Percentiles rank a stretch among this genome's conserved stretches.
Evolutionary conservation across 2,888 invertebrate genomes (phyloP).

Genomic region (Onchidella celtica): DNA sequence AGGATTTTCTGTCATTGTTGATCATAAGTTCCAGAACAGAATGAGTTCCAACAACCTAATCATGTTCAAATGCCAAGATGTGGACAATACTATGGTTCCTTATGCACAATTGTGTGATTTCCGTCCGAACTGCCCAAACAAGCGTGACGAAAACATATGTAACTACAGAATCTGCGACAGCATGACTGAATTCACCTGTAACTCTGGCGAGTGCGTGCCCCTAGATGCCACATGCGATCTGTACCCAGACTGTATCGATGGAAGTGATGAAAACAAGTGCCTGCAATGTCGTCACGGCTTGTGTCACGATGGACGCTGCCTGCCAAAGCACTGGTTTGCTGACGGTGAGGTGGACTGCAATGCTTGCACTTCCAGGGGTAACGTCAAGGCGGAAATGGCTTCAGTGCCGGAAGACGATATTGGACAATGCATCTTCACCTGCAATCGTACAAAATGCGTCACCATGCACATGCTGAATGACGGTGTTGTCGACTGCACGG

Average conservation of each 20-base stretch:
- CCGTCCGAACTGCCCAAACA: slow-evolving; percentile 20
- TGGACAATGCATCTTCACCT: slow-evolving; percentile 29
- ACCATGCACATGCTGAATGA: slow-evolving; percentile 26
- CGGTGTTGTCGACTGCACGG: slow-evolving; percentile 28
- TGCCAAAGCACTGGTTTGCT: slow-evolving; percentile 41
- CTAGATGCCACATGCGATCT: slow-evolving; percentile 37
- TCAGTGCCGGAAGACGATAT: slow-evolving; percentile 11
- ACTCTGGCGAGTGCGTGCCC: slow-evolving; percentile 25
- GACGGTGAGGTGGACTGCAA: slow-evolving; percentile 44
- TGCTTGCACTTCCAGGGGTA: slow-evolving; percentile 29
- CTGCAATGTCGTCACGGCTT: slow-evolving; percentile 34
- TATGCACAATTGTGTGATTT: slow-evolving; percentile 30
- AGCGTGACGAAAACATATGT: slow-evolving; percentile 32
- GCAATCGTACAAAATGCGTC: slow-evolving; percentile 34
- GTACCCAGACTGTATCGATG: slow-evolving; percentile 33
- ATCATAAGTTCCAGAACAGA: background rate
- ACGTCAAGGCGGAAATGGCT: slow-evolving; percentile 22
- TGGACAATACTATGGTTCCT: background rate
- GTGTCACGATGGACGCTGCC: slow-evolving; percentile 40
- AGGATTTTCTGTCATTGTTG: background rate
- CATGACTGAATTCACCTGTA: slow-evolving; percentile 30
- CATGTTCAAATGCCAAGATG: slow-evolving; percentile 21
- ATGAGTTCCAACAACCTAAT: slow-evolving; percentile 3
- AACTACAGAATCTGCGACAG: slow-evolving; percentile 36
- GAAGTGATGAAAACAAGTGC: slow-evolving; percentile 39